Conservation (phyloP, 2,113 vertebrate species). For the Sphyrna mokarran region DNA sequence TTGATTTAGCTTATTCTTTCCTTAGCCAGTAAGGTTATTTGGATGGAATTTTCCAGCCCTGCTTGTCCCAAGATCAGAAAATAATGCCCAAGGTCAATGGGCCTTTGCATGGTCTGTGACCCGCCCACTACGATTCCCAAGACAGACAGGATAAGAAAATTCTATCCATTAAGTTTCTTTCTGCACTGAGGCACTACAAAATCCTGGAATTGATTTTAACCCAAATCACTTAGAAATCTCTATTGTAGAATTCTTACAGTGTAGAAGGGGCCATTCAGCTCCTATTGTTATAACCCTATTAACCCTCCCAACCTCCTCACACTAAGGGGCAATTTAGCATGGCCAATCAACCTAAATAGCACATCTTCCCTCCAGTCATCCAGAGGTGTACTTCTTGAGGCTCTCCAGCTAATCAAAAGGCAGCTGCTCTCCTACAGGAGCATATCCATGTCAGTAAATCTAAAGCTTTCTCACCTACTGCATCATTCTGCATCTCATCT, state of each 20-base stretch:
- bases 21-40: not conserved
- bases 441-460: not conserved
- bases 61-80: too few relatives aligned
- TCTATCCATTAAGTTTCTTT: not conserved
- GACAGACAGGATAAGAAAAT: too few relatives aligned
- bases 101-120: too few relatives aligned
- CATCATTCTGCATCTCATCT: not conserved
- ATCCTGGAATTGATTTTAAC: not conserved
- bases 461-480: not conserved
- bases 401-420: not conserved
- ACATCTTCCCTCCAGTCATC: not conserved
- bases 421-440: not conserved
- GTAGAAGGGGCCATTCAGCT: too few relatives aligned
- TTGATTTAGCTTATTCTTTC: not conserved
- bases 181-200: not conserved
- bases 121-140: too few relatives aligned
- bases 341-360: too few relatives aligned
- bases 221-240: not conserved
- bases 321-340: too few relatives aligned
- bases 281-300: too few relatives aligned
- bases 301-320: too few relatives aligned
- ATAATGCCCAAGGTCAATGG: too few relatives aligned
- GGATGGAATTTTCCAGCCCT: too few relatives aligned
- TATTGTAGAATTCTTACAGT: too few relatives aligned
- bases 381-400: not conserved